Evolutionary conservation across 1,140 invertebrate genomes (phyloP), one percentile per base, ranked within the genome.

Genomic region (Dinoponera quadriceps): DNA sequence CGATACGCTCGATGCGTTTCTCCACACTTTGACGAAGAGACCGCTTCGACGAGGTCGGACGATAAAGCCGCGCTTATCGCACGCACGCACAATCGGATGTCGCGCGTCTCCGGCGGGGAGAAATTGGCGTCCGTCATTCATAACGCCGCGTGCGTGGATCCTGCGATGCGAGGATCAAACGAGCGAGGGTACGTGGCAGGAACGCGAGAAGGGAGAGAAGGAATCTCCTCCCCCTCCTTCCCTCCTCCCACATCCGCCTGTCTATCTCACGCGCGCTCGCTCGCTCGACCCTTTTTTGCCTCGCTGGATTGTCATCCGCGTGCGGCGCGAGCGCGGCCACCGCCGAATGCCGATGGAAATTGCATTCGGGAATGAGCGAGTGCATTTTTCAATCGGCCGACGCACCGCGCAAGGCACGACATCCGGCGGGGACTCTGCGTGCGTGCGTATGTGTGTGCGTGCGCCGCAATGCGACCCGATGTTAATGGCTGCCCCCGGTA

Each of bases 271-370:
- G 60, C 77, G 33, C 25, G 25, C 51, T 60, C 25, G 44, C 38
- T 33, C 66, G 72, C 82, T 69, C 82, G 68, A 69, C 69, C 72
- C 81, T 85, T 85, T 82, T 87, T 87, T 80, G 73, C 69, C 72
- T 57, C 73, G 33, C 80, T 75, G 49, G 69, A 83, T 86, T 86
- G 88, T 85, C 88, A 82, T 89, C 74, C 88, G 83, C 80, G 54
- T 89, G 82, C 78, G 71, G 74, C 38, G 49, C 82, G 55, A 44
- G 66, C 60, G 75, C 72, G 60, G 29, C 29, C 49, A 60, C 18
- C 66, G 75, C 57, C 57, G 73, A 84, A 89, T 75, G 78, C 71
- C 80, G 73, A 88, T 88, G 88, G 85, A 90, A 88, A 90, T 88
- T 82, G 59, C 66, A 77, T 44, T 44, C 81, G 74, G 71, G 82